Conservation (phyloP, 2,888 invertebrate species). For the Caenorhabditis sinica region DNA sequence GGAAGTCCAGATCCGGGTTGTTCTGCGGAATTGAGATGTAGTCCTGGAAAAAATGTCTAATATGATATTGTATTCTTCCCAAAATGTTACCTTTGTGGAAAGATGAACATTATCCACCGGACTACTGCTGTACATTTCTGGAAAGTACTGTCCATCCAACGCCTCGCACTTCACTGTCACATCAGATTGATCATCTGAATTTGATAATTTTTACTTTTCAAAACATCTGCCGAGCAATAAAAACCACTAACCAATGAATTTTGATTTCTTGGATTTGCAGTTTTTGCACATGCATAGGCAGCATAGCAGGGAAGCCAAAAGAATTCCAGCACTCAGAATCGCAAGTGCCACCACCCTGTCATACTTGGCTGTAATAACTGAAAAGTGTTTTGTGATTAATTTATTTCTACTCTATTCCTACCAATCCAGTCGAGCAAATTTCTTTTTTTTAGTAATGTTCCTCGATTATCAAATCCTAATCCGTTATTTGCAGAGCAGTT, state of each 20-base stretch:
- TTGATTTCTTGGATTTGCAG: constrained; percentile 66
- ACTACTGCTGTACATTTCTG: constrained; percentile 80
- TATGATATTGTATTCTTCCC: not conserved
- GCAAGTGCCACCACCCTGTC: constrained; percentile 59
- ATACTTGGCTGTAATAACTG: constrained; percentile 59
- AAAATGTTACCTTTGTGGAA: constrained; percentile 74
- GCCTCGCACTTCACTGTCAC: constrained; percentile 83
- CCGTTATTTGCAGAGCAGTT: constrained; percentile 83
- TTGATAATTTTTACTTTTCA: not conserved
- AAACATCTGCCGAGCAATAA: not conserved
- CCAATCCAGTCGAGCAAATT: constrained; percentile 69
- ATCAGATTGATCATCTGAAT: constrained; percentile 81
- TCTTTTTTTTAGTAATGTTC: constrained; percentile 64
- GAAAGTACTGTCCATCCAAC: constrained; percentile 80
- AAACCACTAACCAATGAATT: constrained; percentile 68
- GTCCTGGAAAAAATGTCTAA: constrained; percentile 71
- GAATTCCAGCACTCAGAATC: constrained; percentile 62
- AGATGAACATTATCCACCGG: constrained; percentile 76
- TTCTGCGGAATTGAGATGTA: constrained; percentile 83
- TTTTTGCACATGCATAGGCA: constrained; percentile 64
- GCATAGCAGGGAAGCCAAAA: constrained; percentile 68
- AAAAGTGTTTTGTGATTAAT: constrained; percentile 16
- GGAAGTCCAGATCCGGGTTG: constrained; percentile 83
- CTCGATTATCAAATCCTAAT: constrained; percentile 72
- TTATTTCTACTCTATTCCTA: constrained; percentile 13